Evolutionary conservation across 2,888 invertebrate species (phyloP), one percentile per base, ranked within the genome.

Genomic region (Nomada flava): DNA sequence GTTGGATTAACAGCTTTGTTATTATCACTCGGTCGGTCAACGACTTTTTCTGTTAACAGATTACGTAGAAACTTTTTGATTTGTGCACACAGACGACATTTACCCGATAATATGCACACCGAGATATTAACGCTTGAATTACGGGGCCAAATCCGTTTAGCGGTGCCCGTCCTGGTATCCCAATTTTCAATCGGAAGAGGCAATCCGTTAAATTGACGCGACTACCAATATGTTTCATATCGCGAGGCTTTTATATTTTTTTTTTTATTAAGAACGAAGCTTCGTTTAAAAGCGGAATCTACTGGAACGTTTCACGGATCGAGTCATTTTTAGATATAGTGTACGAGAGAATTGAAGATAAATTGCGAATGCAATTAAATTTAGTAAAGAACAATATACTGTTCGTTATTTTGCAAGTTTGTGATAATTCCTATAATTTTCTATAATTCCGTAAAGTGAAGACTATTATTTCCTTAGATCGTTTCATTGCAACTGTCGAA

Each of bases 1-100:
- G 36, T n/a, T 26, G 72, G 79, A 82, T 84, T 84, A 84, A 83
- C 84, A 79, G 75, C 75, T 57, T 78, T 72, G 82, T 82, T 84
- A 60, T 84, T 76, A 84, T 84, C 82, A 72, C 71, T 26, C 59
- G 59, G 42, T 44, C 65, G 47, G 65, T 64, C 78, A 76, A 78
- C 69, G 82, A 74, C 69, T 77, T 50, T 72, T 64, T 20, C 26
- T 60, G 44, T 50, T 69, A 81, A 83, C 80, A 63, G 70, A 64
- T 82, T 73, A 74, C 74, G 77, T 55, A 71, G 23, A 62, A 69
- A 80, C 76, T 83, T 79, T 80, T 80, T 71, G 72, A 65, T 73
- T 77, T 60, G 67, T 63, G 36, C 68, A 26, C 59, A 44, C 18
- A 44, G 73, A 76, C 69, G 75, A 68, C 74, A 26, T 73, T 82